Conservation (phyloP, 2,888 invertebrate species). For the Eupithecia centaureata region DNA sequence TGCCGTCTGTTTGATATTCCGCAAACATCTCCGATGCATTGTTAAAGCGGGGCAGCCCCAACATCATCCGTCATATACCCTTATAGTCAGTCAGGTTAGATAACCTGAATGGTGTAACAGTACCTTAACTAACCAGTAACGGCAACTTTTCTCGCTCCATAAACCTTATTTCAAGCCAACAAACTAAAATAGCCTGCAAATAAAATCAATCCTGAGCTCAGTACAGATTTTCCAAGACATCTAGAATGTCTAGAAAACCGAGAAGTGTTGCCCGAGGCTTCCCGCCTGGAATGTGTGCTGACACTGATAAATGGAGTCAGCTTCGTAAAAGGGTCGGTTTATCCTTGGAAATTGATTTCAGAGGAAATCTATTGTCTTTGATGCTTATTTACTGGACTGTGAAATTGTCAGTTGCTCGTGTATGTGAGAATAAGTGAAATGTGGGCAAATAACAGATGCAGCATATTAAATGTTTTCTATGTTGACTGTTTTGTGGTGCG, state of each 20-base stretch:
- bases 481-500: neutral
- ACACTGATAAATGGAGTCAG: slow-evolving; percentile 10
- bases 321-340: slow-evolving; percentile 6
- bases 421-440: neutral
- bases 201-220: neutral
- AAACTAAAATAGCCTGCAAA: neutral
- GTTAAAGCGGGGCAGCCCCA: too few relatives aligned
- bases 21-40: too few relatives aligned
- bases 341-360: slow-evolving; percentile 9
- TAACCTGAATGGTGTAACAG: neutral
- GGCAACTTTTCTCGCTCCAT: neutral
- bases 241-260: neutral
- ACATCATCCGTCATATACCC: too few relatives aligned
- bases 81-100: too few relatives aligned
- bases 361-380: slow-evolving; percentile 10
- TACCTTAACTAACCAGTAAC: neutral
- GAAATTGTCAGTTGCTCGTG: slow-evolving; percentile 1
- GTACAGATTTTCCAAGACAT: neutral
- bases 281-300: slow-evolving; percentile 10
- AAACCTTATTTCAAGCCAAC: neutral
- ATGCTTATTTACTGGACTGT: slow-evolving; percentile 8
- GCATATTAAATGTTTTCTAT: neutral
- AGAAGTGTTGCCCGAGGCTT: slow-evolving; percentile 1
- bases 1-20: too few relatives aligned
- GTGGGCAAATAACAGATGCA: neutral